Evolutionary conservation across 2,888 invertebrate genomes (phyloP), one percentile per base, ranked within the genome.

Genomic region (Hydrotaea cyrtoneurina): DNA sequence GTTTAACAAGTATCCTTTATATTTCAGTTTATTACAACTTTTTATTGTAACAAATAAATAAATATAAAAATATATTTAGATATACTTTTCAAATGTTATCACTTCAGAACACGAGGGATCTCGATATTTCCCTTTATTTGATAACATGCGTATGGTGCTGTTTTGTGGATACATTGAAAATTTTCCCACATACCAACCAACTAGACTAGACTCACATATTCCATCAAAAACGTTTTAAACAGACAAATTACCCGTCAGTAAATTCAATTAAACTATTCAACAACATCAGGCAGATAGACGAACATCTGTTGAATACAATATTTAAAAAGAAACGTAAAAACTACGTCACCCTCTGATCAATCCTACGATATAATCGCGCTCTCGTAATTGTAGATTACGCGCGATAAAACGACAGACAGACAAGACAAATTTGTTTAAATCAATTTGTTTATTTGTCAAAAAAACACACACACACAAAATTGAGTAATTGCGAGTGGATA

Each of bases 371-470:
- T 13, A 50, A 50, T n/a, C 50, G 50, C 50, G 7, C 50, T 50
- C n/a, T 15, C 50, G 50, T 50, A 50, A 50, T 50, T 7, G 50
- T 15, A 50, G 7, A n/a, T 50, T 50, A 50, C n/a, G 50, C 50
- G 50, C 50, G n/a, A 13, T 71, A 39, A 50, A 59, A 57, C 46
- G 19, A 19, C 15, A 19, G 21, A 59, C 26, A 19, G 59, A 59
- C 71, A 39, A 15, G 62, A 50, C 50, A 26, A 21, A 66, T 43
- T 11, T 78, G 73, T 69, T 31, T 36, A 69, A 78, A 82, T 64
- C 46, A 66, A 81, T 77, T 81, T 77, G 46, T 43, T 71, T 53
- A 78, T 72, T 62, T 72, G 26, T 55, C 55, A 81, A 39, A 13
- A n/a, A 21, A 7, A 19, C 71, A 69, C 17, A 80, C 11, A 62